phyloP scores from a whole-genome alignment of 1,140 invertebrate genomes.

The Parapsyche elsis region DNA sequence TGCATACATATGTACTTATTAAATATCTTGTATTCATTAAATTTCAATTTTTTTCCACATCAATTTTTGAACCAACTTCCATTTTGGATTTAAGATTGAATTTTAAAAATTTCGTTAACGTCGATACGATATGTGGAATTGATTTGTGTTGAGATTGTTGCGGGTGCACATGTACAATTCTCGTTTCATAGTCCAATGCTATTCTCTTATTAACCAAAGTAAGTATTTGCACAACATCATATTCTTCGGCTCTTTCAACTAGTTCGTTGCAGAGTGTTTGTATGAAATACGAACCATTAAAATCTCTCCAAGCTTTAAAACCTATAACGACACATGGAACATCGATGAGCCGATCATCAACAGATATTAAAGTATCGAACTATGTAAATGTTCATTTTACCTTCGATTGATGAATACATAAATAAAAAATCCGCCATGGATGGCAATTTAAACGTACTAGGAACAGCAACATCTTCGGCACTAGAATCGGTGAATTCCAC shows the following conservation, averaged over 20 bases:
- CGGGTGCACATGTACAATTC: neutral
- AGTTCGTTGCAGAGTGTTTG: neutral
- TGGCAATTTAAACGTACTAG: neutral
- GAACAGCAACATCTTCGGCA: neutral
- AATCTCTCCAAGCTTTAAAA: neutral
- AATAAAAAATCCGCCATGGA: neutral
- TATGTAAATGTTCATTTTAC: neutral
- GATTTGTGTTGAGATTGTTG: neutral
- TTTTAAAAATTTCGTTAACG: slow-evolving; percentile 26
- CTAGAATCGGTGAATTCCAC: neutral
- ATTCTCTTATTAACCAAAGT: neutral
- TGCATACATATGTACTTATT: neutral
- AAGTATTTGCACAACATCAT: slow-evolving; percentile 26
- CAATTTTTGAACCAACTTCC: too few species aligned
- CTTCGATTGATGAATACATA: slow-evolving; percentile 3
- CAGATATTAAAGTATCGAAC: too few species aligned
- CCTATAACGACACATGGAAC: neutral
- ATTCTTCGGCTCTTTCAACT: neutral
- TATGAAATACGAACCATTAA: slow-evolving; percentile 16
- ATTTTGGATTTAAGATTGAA: neutral
- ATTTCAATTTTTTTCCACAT: too few species aligned
- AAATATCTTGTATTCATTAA: too few species aligned
- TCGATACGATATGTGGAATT: slow-evolving; percentile 26
- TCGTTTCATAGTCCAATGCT: neutral
- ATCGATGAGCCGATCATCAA: too few species aligned